Percentiles rank a stretch among this genome's conserved stretches.
Conservation (phyloP, 92 coral and sea anemone genomes). For the Porites evermanni region DNA sequence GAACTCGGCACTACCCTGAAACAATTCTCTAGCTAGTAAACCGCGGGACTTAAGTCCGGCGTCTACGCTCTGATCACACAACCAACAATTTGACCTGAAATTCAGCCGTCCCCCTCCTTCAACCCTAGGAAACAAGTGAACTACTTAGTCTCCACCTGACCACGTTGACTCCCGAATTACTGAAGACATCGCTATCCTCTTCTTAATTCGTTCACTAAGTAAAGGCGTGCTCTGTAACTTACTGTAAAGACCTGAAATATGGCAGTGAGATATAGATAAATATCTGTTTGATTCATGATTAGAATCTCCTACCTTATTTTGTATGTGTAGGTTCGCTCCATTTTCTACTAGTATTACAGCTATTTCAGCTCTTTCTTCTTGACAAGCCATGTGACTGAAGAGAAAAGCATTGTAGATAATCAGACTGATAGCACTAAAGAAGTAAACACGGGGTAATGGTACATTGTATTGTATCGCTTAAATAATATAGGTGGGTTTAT, state of each 20-base stretch:
- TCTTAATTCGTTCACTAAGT: too few relatives aligned
- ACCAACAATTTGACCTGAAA: too few relatives aligned
- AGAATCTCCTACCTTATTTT: slow-evolving; percentile 77
- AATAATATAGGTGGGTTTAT: background rate
- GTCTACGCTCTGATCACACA: too few relatives aligned
- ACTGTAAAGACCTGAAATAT: too few relatives aligned
- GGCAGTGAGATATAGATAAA: background rate
- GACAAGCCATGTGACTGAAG: slow-evolving; percentile 96
- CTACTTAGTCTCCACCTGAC: too few relatives aligned
- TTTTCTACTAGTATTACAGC: slow-evolving; percentile 91
- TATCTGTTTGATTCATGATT: background rate
- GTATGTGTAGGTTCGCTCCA: slow-evolving; percentile 80
- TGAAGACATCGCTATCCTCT: too few relatives aligned
- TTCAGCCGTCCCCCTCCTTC: too few relatives aligned
- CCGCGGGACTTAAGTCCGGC: too few relatives aligned
- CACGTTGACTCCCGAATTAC: too few relatives aligned
- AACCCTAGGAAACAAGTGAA: too few relatives aligned
- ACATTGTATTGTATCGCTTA: background rate
- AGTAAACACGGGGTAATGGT: background rate
- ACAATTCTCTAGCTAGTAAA: too few relatives aligned
- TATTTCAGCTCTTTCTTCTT: slow-evolving; percentile 87
- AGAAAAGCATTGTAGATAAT: background rate
- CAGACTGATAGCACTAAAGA: background rate
- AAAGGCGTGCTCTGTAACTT: background rate
- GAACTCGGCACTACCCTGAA: too few relatives aligned